Evolutionary conservation across 2,888 invertebrate genomes (phyloP).

Genomic region (Leucophenga maculata): DNA sequence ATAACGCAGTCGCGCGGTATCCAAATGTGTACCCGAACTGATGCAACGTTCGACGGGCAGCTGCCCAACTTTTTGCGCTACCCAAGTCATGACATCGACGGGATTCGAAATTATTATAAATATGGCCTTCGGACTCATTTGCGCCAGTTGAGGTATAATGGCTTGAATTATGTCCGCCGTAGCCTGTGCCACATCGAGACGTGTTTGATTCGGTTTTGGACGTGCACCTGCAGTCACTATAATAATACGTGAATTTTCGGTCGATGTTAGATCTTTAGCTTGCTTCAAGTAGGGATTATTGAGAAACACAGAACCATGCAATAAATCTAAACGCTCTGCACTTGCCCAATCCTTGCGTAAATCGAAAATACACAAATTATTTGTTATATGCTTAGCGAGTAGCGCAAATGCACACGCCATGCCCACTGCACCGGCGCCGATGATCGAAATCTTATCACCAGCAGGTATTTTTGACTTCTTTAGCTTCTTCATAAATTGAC

Average conservation of each 20-base stretch:
- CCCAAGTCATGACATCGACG: conserved; percentile 88
- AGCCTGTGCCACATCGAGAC: conserved; percentile 84
- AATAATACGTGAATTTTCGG: conserved; percentile 84
- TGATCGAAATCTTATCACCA: conserved; percentile 83
- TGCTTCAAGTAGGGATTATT: conserved; percentile 83
- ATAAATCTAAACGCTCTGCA: conserved; percentile 89
- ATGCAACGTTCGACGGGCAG: conserved; percentile 86
- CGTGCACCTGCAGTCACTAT: conserved; percentile 90
- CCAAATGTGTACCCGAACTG: conserved; percentile 91
- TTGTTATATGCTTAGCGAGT: conserved; percentile 84
- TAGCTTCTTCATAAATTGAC: not conserved
- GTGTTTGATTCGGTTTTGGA: conserved; percentile 84
- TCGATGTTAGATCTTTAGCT: conserved; percentile 78
- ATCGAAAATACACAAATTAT: conserved; percentile 85
- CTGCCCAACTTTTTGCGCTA: conserved; percentile 90
- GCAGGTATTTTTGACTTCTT: conserved; percentile 54
- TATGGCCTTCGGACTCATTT: conserved; percentile 84
- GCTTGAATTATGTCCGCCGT: conserved; percentile 87
- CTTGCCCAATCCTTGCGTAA: conserved; percentile 83
- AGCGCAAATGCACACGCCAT: conserved; percentile 89
- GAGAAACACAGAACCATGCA: conserved; percentile 86
- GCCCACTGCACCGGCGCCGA: conserved; percentile 88
- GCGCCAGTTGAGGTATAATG: conserved; percentile 78
- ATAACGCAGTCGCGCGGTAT: conserved; percentile 89
- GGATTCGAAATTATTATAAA: conserved; percentile 89